Percentiles rank a stretch among this genome's conserved stretches.
phyloP scores from a whole-genome alignment of 2,888 invertebrate genomes.

The Lasioglossum marginatum region DNA sequence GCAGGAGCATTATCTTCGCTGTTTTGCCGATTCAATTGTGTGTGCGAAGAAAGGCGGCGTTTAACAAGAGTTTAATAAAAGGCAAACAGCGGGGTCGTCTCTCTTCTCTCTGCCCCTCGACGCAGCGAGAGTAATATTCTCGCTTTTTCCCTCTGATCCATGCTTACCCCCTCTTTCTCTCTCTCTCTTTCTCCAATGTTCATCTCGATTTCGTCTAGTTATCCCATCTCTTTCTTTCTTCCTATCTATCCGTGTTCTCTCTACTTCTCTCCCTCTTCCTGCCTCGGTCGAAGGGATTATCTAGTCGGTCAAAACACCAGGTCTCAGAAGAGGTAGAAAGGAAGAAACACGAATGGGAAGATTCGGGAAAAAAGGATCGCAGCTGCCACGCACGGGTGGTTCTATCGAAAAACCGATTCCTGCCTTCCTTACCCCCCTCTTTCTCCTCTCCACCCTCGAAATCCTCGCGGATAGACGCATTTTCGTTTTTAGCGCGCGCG shows the following conservation, averaged over 20 bases:
- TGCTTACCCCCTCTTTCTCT: neutral
- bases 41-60: slow-evolving; percentile 82
- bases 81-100: slow-evolving; percentile 80
- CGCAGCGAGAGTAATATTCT: slow-evolving; percentile 31
- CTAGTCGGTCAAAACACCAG: slow-evolving; percentile 54
- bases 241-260: neutral
- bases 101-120: slow-evolving; percentile 39
- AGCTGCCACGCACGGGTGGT: slow-evolving; percentile 76
- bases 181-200: neutral
- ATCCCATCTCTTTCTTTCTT: slow-evolving; percentile 30
- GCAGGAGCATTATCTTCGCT: slow-evolving; percentile 81
- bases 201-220: neutral
- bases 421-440: slow-evolving; percentile 34
- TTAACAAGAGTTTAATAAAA: slow-evolving; percentile 85
- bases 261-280: neutral
- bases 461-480: slow-evolving; percentile 46
- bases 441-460: slow-evolving; percentile 32
- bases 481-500: slow-evolving; percentile 35
- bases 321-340: slow-evolving; percentile 38
- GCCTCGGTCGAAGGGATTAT: slow-evolving; percentile 62
- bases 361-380: slow-evolving; percentile 67
- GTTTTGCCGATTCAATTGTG: slow-evolving; percentile 84
- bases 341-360: slow-evolving; percentile 59
- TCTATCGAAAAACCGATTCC: slow-evolving; percentile 70
- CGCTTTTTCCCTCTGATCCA: slow-evolving; percentile 37